These are phyloP conservation scores for Fistularia tabacaria DNA, from an alignment of 2,797 vertebrate genomes.

Conservation along the genomic window DNA sequence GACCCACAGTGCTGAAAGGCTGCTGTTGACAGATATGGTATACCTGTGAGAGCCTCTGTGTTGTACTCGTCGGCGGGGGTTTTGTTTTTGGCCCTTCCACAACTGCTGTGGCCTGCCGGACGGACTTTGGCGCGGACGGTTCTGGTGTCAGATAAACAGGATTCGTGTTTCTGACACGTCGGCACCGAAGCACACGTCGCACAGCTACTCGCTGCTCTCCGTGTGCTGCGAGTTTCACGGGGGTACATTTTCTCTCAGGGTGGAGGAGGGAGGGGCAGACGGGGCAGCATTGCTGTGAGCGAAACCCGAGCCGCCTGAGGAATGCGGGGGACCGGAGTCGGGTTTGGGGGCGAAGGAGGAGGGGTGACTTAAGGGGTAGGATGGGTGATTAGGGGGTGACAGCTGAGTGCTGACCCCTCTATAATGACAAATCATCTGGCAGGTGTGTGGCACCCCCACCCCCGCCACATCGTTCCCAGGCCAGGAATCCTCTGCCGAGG, in stretches of 20 bases:
- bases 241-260: constrained; percentile 66
- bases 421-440: constrained; percentile 85
- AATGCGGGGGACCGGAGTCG: constrained; percentile 68
- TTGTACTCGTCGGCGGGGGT: constrained; percentile 62
- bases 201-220: constrained; percentile 55
- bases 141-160: constrained; percentile 52
- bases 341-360: constrained; percentile 56
- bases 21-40: constrained; percentile 73
- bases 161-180: constrained; percentile 36
- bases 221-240: constrained; percentile 59
- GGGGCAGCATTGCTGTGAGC: constrained; percentile 72
- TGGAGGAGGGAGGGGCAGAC: constrained; percentile 65
- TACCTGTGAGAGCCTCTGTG: constrained; percentile 74
- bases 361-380: constrained; percentile 60
- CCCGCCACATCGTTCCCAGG: constrained; percentile 55
- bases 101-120: constrained; percentile 20
- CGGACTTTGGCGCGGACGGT: constrained; percentile 33
- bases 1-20: constrained; percentile 67
- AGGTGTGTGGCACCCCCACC: constrained; percentile 74
- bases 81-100: constrained; percentile 52
- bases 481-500: constrained; percentile 60
- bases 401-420: constrained; percentile 81
- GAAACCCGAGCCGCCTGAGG: constrained; percentile 75
- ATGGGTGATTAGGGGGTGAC: constrained; percentile 83
- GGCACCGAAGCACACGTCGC: constrained; percentile 34